phyloP scores from a whole-genome alignment of 2,888 invertebrate genomes.

The Agriopis aurantiaria region DNA sequence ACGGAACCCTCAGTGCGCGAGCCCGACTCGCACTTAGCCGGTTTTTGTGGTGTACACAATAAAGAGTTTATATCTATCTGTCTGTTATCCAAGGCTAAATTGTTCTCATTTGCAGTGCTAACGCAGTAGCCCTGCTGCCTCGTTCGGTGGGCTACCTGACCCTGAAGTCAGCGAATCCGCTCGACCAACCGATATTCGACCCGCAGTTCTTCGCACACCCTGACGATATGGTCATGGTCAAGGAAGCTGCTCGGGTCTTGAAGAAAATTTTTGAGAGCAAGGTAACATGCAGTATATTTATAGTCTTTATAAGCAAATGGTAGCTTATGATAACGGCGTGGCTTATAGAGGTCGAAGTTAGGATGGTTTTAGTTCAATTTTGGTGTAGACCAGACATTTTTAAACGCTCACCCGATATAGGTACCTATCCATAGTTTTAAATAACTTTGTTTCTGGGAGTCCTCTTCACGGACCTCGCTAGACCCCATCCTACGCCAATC shows the following conservation, averaged over 20 bases:
- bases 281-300: constrained; percentile 45
- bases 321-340: neutral
- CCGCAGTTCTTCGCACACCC: constrained; percentile 67
- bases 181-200: constrained; percentile 60
- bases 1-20: no score
- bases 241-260: constrained; percentile 60
- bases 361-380: no score
- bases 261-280: constrained; percentile 58
- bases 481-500: no score
- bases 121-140: constrained; percentile 64
- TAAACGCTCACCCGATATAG: no score
- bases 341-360: neutral
- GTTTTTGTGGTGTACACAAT: no score
- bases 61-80: no score
- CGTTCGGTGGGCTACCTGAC: constrained; percentile 67
- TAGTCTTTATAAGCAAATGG: neutral
- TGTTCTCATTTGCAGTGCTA: constrained; percentile 56
- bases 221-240: constrained; percentile 66
- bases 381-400: no score
- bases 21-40: no score
- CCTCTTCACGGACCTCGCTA: no score
- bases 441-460: no score
- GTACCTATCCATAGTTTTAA: no score
- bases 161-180: constrained; percentile 65
- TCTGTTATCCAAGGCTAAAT: no score